Conservation (phyloP, 2,888 invertebrate species). For the Neuroscelio doddi region DNA sequence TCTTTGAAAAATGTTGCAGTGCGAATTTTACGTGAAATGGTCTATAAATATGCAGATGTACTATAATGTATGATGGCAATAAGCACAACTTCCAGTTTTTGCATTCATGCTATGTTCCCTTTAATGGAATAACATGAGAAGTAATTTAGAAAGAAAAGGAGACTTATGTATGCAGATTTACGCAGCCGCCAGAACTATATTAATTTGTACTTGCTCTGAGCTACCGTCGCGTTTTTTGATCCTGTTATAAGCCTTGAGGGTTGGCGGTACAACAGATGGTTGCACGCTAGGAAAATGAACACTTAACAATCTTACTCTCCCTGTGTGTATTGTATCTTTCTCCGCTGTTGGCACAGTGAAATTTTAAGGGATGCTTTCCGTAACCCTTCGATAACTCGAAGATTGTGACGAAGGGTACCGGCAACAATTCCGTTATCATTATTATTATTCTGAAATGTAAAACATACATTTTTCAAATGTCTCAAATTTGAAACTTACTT, state of each 20-base stretch:
- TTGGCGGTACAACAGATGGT: slow-evolving; percentile 46
- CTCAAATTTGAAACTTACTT: no score
- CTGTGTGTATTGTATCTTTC: slow-evolving; percentile 42
- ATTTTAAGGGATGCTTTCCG: slow-evolving; percentile 29
- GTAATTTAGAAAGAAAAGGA: slow-evolving; percentile 45
- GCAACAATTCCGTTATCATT: no score
- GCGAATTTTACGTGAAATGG: slow-evolving; percentile 32
- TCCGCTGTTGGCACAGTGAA: slow-evolving; percentile 8
- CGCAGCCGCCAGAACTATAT: slow-evolving; percentile 49
- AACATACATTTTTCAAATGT: no score
- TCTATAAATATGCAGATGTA: slow-evolving; percentile 26
- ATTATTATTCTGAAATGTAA: no score
- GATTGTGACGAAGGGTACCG: slow-evolving; percentile 2
- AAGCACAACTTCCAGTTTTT: slow-evolving; percentile 42
- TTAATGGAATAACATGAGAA: slow-evolving; percentile 45
- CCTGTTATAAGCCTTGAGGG: slow-evolving; percentile 48
- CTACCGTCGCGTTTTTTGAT: slow-evolving; percentile 49
- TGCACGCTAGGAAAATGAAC: slow-evolving; percentile 47
- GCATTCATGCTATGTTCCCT: slow-evolving; percentile 36
- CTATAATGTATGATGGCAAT: slow-evolving; percentile 31
- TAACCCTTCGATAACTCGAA: slow-evolving; percentile 33
- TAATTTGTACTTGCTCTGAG: slow-evolving; percentile 47
- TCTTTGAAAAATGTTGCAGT: background rate
- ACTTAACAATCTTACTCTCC: slow-evolving; percentile 47
- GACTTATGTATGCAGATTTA: slow-evolving; percentile 47